These are phyloP conservation scores for Ctenoplectra terminalis DNA, from an alignment of 1,140 invertebrate genomes.

Conservation along the genomic window DNA sequence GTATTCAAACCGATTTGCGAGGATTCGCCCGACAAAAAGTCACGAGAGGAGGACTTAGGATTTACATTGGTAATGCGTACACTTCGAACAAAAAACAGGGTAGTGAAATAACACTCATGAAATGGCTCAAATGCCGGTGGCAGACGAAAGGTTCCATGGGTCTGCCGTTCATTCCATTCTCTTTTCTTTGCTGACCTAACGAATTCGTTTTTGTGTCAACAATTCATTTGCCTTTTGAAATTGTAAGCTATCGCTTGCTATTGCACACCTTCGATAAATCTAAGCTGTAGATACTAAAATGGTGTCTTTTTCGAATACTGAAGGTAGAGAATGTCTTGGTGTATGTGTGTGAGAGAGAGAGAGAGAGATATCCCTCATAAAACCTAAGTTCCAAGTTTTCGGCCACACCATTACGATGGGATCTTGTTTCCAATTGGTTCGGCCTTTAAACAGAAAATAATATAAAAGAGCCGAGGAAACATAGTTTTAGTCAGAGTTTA, in stretches of 20 bases:
- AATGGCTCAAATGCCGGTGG: conserved; percentile 54
- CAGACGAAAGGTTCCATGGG: neutral
- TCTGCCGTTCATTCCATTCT: conserved; percentile 14
- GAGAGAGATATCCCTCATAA: no score
- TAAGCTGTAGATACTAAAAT: no score
- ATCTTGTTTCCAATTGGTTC: no score
- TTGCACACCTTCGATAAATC: no score
- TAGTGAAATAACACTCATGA: conserved; percentile 34
- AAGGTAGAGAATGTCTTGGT: no score
- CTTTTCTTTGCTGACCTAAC: neutral
- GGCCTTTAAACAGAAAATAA: no score
- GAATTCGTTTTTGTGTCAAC: neutral
- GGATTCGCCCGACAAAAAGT: conserved; percentile 76
- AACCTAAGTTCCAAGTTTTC: no score
- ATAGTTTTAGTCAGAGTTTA: no score
- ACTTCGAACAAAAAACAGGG: conserved; percentile 14
- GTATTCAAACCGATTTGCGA: conserved; percentile 77
- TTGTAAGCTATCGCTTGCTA: neutral
- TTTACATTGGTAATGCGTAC: conserved; percentile 76
- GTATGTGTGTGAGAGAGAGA: no score
- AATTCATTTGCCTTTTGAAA: neutral
- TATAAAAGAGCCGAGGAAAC: no score
- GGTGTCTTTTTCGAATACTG: no score
- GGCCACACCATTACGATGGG: no score
- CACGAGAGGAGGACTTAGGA: conserved; percentile 58